Conservation (phyloP, 2,888 invertebrate genomes). For the Zele albiditarsus region DNA sequence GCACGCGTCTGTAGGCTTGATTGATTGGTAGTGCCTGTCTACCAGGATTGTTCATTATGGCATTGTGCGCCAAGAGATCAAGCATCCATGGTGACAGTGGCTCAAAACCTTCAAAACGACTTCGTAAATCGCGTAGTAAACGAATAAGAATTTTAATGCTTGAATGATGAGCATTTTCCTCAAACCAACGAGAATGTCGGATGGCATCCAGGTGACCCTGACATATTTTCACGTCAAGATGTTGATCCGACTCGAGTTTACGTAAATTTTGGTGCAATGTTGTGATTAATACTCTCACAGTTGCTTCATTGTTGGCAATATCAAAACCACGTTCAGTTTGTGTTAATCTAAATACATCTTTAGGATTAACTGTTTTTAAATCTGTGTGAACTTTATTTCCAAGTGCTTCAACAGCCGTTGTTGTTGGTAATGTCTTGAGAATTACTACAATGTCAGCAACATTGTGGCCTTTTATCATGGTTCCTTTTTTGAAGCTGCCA, state of each 20-base stretch:
- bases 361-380: conserved; percentile 82
- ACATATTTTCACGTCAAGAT: conserved; percentile 77
- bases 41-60: conserved; percentile 96
- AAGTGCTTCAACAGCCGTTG: conserved; percentile 94
- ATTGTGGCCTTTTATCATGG: conserved; percentile 96
- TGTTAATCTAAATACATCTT: conserved; percentile 76
- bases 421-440: conserved; percentile 95
- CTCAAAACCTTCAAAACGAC: conserved; percentile 91
- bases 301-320: conserved; percentile 87
- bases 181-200: conserved; percentile 97
- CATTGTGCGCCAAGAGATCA: conserved; percentile 95
- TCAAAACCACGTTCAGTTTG: conserved; percentile 88
- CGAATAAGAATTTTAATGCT: conserved; percentile 96
- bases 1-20: conserved; percentile 87
- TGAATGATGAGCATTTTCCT: conserved; percentile 97
- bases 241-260: conserved; percentile 91
- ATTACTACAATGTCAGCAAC: conserved; percentile 98
- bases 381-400: conserved; percentile 91
- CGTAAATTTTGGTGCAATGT: conserved; percentile 95
- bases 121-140: conserved; percentile 92
- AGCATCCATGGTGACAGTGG: conserved; percentile 97
- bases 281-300: conserved; percentile 92
- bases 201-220: conserved; percentile 91
- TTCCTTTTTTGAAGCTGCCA: conserved; percentile 98
- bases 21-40: conserved; percentile 94